These are phyloP conservation scores for Tuta absoluta DNA, from an alignment of 2,888 invertebrate genomes.

Conservation along the genomic window DNA sequence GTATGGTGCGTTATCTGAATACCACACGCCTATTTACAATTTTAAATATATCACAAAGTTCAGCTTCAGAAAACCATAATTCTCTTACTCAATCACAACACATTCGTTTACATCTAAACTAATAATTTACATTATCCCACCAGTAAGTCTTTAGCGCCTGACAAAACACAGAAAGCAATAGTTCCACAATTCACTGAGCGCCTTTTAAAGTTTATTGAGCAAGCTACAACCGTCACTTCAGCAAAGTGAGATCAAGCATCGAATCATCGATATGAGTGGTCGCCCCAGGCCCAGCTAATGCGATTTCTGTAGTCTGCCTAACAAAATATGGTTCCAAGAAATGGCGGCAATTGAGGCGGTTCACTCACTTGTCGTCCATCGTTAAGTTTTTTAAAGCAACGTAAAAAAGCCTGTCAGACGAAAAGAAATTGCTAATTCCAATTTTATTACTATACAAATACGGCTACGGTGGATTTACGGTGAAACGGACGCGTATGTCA, in stretches of 20 bases:
- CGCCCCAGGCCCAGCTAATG: too few relatives aligned
- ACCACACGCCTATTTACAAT: background rate
- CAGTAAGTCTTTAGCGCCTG: background rate
- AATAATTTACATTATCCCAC: background rate
- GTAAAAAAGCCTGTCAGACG: too few relatives aligned
- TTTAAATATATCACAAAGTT: constrained; percentile 17
- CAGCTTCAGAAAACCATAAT: background rate
- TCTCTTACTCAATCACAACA: background rate
- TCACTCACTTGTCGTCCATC: too few relatives aligned
- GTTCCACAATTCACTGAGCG: constrained; percentile 9
- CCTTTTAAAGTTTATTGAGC: constrained; percentile 17
- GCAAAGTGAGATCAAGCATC: constrained; percentile 44
- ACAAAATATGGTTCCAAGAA: too few relatives aligned
- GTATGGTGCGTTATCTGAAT: background rate
- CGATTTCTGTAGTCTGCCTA: too few relatives aligned
- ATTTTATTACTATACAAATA: too few relatives aligned
- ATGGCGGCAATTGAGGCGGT: too few relatives aligned
- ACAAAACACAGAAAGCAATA: background rate
- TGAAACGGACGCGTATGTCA: too few relatives aligned
- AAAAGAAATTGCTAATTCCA: too few relatives aligned
- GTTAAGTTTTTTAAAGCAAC: too few relatives aligned
- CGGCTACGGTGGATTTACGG: too few relatives aligned
- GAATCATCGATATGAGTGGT: constrained; percentile 43
- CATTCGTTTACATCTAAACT: background rate
- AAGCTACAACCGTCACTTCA: constrained; percentile 19